Evolutionary conservation across 1,140 invertebrate species (phyloP).

Genomic region (Pectinophora gossypiella): DNA sequence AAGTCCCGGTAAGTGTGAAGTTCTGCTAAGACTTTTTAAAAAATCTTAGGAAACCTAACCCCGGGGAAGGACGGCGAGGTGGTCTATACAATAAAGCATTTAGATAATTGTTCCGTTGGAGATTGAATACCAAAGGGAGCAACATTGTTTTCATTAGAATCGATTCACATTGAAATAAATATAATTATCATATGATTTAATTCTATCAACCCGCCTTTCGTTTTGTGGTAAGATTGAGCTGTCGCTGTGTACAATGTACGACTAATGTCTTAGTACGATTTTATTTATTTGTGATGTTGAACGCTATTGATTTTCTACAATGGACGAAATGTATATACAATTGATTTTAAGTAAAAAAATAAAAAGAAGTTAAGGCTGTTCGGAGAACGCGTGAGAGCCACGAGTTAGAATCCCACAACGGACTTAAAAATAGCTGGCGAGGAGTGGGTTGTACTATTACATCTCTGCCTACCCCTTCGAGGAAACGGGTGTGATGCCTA

Average conservation of each 20-base stretch:
- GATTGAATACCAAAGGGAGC: slow-evolving; percentile 38
- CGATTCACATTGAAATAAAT: slow-evolving; percentile 55
- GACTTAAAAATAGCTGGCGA: too few species aligned
- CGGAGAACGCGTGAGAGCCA: too few species aligned
- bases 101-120: slow-evolving; percentile 45
- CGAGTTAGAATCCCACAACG: too few species aligned
- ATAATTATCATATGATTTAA: slow-evolving; percentile 40
- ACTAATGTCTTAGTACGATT: slow-evolving; percentile 71
- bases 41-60: too few species aligned
- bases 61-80: slow-evolving; percentile 31
- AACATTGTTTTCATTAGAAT: slow-evolving; percentile 34
- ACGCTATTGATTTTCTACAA: slow-evolving; percentile 73
- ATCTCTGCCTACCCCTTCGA: too few species aligned
- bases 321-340: slow-evolving; percentile 74
- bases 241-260: slow-evolving; percentile 64
- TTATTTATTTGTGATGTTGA: slow-evolving; percentile 75
- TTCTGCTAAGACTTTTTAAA: too few species aligned
- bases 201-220: slow-evolving; percentile 62
- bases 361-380: too few species aligned
- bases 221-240: slow-evolving; percentile 60
- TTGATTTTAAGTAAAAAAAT: slow-evolving; percentile 74
- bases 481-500: too few species aligned
- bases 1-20: too few species aligned
- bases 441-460: too few species aligned
- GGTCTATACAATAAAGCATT: slow-evolving; percentile 44